Conservation (phyloP, 2,888 invertebrate genomes). For the Lasioglossum lativentre region DNA sequence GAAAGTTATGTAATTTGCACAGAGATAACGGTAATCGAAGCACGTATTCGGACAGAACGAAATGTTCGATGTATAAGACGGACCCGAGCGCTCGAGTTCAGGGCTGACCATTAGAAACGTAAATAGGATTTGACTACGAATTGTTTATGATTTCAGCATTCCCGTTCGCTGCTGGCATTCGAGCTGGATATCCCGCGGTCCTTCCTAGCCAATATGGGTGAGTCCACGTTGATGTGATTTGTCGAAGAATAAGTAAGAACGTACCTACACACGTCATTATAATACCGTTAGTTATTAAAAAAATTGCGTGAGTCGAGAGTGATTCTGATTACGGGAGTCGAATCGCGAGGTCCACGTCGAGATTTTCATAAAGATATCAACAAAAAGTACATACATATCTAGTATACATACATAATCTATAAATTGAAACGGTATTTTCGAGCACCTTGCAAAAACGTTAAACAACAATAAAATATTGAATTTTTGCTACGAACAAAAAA, state of each 20-base stretch:
- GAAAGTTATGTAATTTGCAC: not conserved
- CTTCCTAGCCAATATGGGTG: slow-evolving; percentile 94
- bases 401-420: not conserved
- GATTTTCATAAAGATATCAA: not conserved
- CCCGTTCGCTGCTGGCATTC: slow-evolving; percentile 90
- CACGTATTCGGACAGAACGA: slow-evolving; percentile 19
- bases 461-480: not conserved
- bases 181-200: slow-evolving; percentile 92
- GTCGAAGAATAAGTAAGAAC: slow-evolving; percentile 54
- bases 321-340: slow-evolving; percentile 4
- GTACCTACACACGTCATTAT: slow-evolving; percentile 54
- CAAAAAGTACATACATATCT: not conserved
- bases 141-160: slow-evolving; percentile 86
- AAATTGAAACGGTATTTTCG: not conserved
- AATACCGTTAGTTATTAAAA: slow-evolving; percentile 55
- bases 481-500: not conserved
- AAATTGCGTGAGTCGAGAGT: slow-evolving; percentile 48
- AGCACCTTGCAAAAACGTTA: not conserved
- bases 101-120: slow-evolving; percentile 57
- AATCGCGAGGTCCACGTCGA: slow-evolving; percentile 25
- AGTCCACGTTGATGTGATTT: slow-evolving; percentile 85
- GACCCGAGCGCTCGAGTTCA: slow-evolving; percentile 44
- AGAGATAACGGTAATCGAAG: not conserved
- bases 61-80: slow-evolving; percentile 38
- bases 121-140: slow-evolving; percentile 63